These are phyloP conservation scores for Campodea augens DNA, from an alignment of 1,140 invertebrate species.

Conservation along the genomic window DNA sequence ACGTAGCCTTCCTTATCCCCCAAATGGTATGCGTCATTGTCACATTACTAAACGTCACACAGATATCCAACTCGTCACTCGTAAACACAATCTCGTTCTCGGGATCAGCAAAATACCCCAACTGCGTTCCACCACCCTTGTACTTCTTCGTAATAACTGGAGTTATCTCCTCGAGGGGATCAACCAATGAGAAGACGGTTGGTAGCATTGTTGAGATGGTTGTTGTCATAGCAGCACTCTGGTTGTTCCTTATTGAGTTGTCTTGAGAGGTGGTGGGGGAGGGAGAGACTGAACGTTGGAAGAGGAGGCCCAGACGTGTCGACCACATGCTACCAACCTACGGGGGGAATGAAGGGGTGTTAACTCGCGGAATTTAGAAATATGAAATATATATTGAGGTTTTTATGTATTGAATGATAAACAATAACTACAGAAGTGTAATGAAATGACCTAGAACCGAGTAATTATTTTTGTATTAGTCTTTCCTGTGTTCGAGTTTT, in stretches of 20 bases:
- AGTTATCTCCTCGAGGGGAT: conserved; percentile 74
- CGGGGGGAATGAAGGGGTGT: conserved; percentile 17
- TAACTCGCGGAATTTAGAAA: conserved; percentile 20
- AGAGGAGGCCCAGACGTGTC: neutral
- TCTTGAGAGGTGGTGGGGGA: neutral
- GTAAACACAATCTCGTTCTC: conserved; percentile 40
- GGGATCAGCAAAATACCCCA: conserved; percentile 37
- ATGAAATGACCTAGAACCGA: too few species aligned
- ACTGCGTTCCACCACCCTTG: too few species aligned
- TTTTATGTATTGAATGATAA: too few species aligned
- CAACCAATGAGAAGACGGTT: conserved; percentile 58
- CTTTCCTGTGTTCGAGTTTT: too few species aligned
- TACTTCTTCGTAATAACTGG: conserved; percentile 52
- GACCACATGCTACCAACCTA: conserved; percentile 18
- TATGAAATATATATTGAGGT: conserved; percentile 15
- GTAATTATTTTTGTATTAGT: too few species aligned
- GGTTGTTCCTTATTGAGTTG: neutral
- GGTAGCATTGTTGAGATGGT: conserved; percentile 25
- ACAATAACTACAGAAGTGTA: too few species aligned
- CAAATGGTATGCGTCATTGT: conserved; percentile 61
- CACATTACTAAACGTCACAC: conserved; percentile 54
- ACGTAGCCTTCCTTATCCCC: conserved; percentile 48
- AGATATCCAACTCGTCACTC: conserved; percentile 38
- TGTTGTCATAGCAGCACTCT: conserved; percentile 5
- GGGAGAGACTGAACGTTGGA: neutral